A percentile compares a stretch with the other conserved stretches of the same genome.
These are phyloP conservation scores for Patiria miniata DNA, from an alignment of 35 echinoderm and acorn worm species.

Conservation along the genomic window DNA sequence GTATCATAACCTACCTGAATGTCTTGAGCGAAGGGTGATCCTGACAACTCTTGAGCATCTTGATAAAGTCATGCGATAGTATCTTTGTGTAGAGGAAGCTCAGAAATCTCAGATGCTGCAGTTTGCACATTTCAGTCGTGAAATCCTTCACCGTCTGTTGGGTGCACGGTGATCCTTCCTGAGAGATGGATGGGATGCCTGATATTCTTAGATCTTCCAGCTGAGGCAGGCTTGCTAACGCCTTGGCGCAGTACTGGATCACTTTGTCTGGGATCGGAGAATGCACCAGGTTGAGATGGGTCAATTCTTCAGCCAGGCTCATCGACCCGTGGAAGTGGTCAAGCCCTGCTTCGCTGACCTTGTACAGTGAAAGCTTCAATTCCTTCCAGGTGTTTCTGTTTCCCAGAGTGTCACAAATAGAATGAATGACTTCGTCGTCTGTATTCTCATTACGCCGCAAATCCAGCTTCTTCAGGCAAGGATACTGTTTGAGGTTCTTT, in stretches of 20 bases:
- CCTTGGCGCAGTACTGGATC: not conserved
- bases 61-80: constrained; percentile 4
- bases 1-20: constrained; percentile 17
- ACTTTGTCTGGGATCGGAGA: constrained; percentile 46
- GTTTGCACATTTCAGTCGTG: not conserved
- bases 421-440: not conserved
- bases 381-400: not conserved
- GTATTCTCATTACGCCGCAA: constrained; percentile 24
- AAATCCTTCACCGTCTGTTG: constrained; percentile 1
- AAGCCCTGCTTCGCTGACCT: constrained; percentile 22
- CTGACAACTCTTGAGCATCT: not conserved
- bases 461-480: constrained; percentile 17
- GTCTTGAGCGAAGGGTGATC: constrained; percentile 16
- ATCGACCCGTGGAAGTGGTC: not conserved
- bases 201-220: constrained; percentile 41
- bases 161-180: not conserved
- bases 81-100: constrained; percentile 41
- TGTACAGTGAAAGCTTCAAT: constrained; percentile 28
- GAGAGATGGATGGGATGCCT: not conserved
- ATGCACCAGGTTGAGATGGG: constrained; percentile 42
- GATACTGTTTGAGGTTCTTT: not conserved
- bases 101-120: constrained; percentile 10
- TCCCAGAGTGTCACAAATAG: not conserved
- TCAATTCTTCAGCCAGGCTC: not conserved
- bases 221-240: constrained; percentile 13